phyloP scores from a whole-genome alignment of 1,140 invertebrate species.

The Aplysia californica region DNA sequence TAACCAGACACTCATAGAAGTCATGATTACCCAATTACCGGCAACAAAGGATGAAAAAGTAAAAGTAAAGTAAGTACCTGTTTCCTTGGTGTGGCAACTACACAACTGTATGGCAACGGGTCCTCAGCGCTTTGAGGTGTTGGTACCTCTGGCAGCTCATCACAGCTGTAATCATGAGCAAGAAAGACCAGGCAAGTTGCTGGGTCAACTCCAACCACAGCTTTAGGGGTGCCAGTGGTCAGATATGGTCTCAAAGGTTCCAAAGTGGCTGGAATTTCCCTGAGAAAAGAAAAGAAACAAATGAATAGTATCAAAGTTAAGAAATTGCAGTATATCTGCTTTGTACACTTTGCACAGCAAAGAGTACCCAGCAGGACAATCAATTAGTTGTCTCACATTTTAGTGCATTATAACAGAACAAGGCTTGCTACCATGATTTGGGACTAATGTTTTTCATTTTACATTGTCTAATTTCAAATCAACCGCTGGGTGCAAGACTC shows the following conservation, averaged over 20 bases:
- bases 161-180: neutral
- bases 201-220: neutral
- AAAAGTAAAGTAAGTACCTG: neutral
- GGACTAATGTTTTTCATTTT: neutral
- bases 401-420: neutral
- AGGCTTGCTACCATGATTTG: neutral
- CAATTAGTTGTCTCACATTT: neutral
- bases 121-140: neutral
- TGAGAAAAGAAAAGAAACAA: neutral
- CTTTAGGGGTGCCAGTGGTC: neutral
- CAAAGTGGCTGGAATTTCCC: neutral
- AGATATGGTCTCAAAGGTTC: neutral
- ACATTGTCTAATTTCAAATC: neutral
- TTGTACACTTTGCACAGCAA: no score
- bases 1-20: no score
- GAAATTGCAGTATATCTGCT: neutral
- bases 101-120: neutral
- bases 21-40: no score
- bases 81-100: slow-evolving; percentile 9
- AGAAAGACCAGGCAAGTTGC: neutral
- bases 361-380: neutral
- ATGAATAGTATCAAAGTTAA: neutral
- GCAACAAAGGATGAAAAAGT: no score
- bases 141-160: slow-evolving; percentile 2
- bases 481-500: no score